A percentile compares a stretch with the other conserved stretches of the same genome.
Conservation (phyloP, 2,888 invertebrate species). For the Saturnia pavonia region DNA sequence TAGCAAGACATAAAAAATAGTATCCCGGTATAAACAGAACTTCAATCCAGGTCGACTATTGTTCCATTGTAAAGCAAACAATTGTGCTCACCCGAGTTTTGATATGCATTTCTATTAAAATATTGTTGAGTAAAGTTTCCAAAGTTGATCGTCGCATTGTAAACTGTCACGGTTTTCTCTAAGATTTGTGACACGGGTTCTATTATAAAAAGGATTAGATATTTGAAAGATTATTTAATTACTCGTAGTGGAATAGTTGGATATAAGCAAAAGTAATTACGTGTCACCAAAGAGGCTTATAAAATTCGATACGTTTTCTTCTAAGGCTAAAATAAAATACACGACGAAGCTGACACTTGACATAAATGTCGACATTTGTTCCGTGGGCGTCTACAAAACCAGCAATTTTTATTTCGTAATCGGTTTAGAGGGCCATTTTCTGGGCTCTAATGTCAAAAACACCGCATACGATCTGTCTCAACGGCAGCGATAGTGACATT, state of each 20-base stretch:
- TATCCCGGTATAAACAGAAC: slow-evolving; percentile 45
- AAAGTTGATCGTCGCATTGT: not conserved
- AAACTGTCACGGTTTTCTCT: not conserved
- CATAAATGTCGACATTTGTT: too few relatives aligned
- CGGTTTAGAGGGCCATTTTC: too few relatives aligned
- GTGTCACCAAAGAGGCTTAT: not conserved
- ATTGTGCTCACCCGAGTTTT: slow-evolving; percentile 27
- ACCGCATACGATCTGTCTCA: too few relatives aligned
- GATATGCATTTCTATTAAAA: slow-evolving; percentile 29
- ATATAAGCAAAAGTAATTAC: not conserved
- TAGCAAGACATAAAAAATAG: not conserved
- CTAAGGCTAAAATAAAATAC: too few relatives aligned
- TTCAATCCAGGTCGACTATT: slow-evolving; percentile 54
- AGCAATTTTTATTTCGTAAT: too few relatives aligned
- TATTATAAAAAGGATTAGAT: not conserved
- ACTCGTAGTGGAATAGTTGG: not conserved
- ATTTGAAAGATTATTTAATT: too few relatives aligned
- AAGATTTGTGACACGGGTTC: not conserved
- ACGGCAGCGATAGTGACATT: too few relatives aligned
- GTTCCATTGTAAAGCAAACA: slow-evolving; percentile 44
- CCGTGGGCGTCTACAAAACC: too few relatives aligned
- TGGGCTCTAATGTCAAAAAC: too few relatives aligned
- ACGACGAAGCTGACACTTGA: too few relatives aligned
- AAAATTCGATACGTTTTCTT: not conserved
- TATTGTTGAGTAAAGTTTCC: slow-evolving; percentile 20